A percentile compares a stretch with the other conserved stretches of the same genome.
Evolutionary conservation across 2,888 invertebrate genomes (phyloP).

Genomic region (Stenchaetothrips biformis): DNA sequence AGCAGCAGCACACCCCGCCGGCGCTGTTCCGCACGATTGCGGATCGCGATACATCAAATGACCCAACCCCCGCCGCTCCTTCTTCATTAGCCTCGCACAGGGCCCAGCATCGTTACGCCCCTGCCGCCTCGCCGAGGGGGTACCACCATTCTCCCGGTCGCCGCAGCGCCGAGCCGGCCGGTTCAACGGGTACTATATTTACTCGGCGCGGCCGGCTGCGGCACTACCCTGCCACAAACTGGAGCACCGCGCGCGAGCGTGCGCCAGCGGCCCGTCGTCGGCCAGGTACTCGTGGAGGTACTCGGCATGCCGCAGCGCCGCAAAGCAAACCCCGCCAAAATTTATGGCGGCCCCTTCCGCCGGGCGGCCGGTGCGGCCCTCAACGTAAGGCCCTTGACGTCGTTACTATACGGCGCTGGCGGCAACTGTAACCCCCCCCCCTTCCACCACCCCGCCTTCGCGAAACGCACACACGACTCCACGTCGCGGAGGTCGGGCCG

Average conservation of each 20-base stretch:
- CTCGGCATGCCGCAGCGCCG: no score
- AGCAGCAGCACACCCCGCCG: constrained; percentile 24
- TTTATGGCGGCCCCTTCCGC: no score
- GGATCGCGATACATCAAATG: constrained; percentile 19
- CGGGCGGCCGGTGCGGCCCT: no score
- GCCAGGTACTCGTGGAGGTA: no score
- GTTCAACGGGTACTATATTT: neutral
- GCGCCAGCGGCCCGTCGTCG: neutral
- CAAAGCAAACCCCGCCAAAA: no score
- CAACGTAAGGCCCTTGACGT: no score
- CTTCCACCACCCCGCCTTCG: no score
- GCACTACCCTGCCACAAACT: neutral
- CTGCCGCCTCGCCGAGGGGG: no score
- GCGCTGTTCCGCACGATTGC: constrained; percentile 21
- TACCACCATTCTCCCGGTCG: no score
- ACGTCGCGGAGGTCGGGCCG: neutral
- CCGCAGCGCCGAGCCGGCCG: neutral
- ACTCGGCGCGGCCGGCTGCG: no score
- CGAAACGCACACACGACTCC: neutral
- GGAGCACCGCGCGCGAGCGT: neutral
- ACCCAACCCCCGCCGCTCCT: neutral
- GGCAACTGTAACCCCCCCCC: no score
- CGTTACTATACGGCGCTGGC: no score
- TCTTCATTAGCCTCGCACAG: neutral
- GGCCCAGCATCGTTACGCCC: neutral